These are phyloP conservation scores for Sisor rabdophorus DNA, from an alignment of 2,113 vertebrate genomes.

Conservation along the genomic window DNA sequence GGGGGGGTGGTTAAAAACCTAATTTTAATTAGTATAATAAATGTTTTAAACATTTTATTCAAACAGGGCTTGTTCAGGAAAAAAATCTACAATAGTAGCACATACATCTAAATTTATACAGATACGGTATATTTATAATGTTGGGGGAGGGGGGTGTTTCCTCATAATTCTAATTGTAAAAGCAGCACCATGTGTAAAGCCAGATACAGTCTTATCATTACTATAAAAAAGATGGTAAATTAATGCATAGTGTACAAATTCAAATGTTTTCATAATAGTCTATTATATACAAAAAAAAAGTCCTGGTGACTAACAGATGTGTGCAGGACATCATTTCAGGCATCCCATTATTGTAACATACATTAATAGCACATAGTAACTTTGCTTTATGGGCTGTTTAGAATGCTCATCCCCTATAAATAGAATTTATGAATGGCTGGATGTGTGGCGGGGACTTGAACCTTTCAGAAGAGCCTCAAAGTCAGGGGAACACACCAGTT, in stretches of 20 bases:
- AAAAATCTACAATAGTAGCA: background rate
- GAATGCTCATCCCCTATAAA: too few species aligned
- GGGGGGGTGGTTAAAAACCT: too few species aligned
- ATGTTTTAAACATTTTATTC: background rate
- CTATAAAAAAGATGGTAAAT: background rate
- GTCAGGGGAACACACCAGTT: constrained; percentile 71
- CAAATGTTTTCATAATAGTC: background rate
- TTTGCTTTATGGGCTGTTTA: background rate
- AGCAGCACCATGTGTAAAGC: background rate
- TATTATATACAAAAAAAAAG: too few species aligned
- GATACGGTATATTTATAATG: background rate
- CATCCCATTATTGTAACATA: background rate
- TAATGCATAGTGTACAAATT: background rate
- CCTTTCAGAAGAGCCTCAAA: constrained; percentile 65
- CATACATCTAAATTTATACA: background rate
- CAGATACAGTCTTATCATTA: background rate
- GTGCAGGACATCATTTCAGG: background rate
- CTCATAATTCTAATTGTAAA: background rate
- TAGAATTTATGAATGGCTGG: background rate
- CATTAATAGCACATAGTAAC: background rate
- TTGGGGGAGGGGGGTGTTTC: background rate
- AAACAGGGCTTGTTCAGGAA: too few species aligned
- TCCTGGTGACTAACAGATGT: too few species aligned
- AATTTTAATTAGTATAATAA: too few species aligned
- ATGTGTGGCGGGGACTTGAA: constrained; percentile 11